A percentile compares a stretch with the other conserved stretches of the same genome.
Evolutionary conservation across 2,797 vertebrate genomes (phyloP).

Genomic region (Hozukius guyotensis): DNA sequence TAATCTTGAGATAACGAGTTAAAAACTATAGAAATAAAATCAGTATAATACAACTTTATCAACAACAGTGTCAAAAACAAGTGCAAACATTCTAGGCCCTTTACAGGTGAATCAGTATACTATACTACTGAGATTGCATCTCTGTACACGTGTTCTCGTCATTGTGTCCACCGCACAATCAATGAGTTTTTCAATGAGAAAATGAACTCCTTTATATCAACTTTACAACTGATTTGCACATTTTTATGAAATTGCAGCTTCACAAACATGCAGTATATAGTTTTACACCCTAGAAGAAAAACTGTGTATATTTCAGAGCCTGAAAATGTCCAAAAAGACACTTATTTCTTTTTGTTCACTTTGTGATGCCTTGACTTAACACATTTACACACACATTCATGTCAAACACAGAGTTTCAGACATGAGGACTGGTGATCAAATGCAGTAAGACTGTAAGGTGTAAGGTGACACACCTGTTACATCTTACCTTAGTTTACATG

Average conservation of each 20-base stretch:
- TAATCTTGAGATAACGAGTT: too few relatives aligned
- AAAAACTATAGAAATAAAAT: too few relatives aligned
- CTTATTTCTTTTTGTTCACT: neutral
- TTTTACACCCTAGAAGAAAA: neutral
- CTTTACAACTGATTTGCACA: neutral
- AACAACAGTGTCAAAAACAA: too few relatives aligned
- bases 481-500: slow-evolving; percentile 3
- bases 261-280: neutral
- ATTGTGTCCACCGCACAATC: too few relatives aligned
- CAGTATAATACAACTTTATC: too few relatives aligned
- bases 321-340: neutral
- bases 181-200: too few relatives aligned
- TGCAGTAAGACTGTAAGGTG: neutral
- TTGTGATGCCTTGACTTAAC: slow-evolving; percentile 40
- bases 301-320: neutral
- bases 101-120: too few relatives aligned
- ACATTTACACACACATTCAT: slow-evolving; percentile 20
- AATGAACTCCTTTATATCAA: neutral
- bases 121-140: too few relatives aligned
- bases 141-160: too few relatives aligned
- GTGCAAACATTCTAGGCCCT: too few relatives aligned
- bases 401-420: slow-evolving; percentile 14
- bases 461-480: neutral
- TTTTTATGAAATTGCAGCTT: neutral
- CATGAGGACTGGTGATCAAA: slow-evolving; percentile 13